A percentile compares a stretch with the other conserved stretches of the same genome.
Evolutionary conservation across 2,797 vertebrate genomes (phyloP).

Genomic region (Carcharodon carcharias): DNA sequence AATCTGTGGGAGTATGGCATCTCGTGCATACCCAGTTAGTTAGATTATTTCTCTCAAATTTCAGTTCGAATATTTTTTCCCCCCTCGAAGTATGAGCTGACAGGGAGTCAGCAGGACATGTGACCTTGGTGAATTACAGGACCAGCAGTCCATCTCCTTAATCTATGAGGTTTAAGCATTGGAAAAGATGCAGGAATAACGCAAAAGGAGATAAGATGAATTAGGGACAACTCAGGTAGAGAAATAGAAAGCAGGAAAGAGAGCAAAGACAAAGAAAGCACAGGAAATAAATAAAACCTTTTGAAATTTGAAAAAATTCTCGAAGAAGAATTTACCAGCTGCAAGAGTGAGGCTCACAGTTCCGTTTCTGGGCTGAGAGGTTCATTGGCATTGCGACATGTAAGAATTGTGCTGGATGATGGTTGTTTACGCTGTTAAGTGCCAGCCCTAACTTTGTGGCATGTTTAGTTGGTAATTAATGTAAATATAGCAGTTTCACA

Average conservation of each 20-base stretch:
- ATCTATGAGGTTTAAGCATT: not conserved
- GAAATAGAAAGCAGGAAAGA: no score
- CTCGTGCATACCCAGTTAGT: not conserved
- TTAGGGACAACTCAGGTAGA: not conserved
- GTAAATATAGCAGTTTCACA: not conserved
- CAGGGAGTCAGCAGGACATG: not conserved
- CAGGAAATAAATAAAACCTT: not conserved
- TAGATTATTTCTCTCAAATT: not conserved
- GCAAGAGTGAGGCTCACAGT: not conserved
- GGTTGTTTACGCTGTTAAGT: not conserved
- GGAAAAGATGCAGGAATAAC: not conserved
- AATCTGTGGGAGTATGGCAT: not conserved
- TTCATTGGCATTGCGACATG: not conserved
- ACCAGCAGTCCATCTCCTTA: not conserved
- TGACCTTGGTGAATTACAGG: not conserved
- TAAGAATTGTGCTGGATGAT: not conserved
- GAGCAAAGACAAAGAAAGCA: not conserved
- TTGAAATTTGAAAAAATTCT: not conserved
- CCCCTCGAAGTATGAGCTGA: not conserved
- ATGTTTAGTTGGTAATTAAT: not conserved
- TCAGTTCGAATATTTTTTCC: not conserved
- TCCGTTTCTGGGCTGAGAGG: not conserved
- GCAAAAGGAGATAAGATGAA: not conserved
- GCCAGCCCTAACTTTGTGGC: not conserved
- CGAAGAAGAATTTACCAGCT: not conserved